Conservation (phyloP, 2,797 vertebrate genomes). For the Diplodus sargus region DNA sequence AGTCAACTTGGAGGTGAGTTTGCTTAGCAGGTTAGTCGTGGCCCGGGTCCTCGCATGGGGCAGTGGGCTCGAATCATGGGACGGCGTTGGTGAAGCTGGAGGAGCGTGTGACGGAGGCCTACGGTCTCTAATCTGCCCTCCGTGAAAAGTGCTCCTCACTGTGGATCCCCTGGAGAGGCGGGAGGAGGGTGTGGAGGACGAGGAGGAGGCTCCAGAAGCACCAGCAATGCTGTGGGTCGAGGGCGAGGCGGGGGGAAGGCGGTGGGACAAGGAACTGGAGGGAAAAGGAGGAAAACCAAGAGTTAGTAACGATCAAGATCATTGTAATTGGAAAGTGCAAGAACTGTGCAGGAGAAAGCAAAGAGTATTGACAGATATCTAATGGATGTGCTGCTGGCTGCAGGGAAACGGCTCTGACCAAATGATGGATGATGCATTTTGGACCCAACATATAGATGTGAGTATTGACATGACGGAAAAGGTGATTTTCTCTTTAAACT, state of each 20-base stretch:
- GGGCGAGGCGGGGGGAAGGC: slow-evolving; percentile 90
- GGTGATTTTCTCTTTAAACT: too few relatives aligned
- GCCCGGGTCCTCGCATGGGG: slow-evolving; percentile 87
- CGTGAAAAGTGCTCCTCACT: slow-evolving; percentile 94
- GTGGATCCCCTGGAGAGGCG: slow-evolving; percentile 92
- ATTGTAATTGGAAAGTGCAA: background rate
- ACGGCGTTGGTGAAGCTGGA: slow-evolving; percentile 88
- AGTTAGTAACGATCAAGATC: background rate
- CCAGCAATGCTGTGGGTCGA: slow-evolving; percentile 93
- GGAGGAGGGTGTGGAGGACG: slow-evolving; percentile 85
- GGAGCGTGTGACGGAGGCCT: slow-evolving; percentile 87
- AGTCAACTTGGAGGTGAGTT: slow-evolving; percentile 95
- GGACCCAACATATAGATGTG: too few relatives aligned
- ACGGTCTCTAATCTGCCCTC: slow-evolving; percentile 92
- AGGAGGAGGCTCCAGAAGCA: slow-evolving; percentile 80
- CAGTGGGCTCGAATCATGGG: slow-evolving; percentile 88
- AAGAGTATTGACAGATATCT: too few relatives aligned
- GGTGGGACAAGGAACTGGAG: slow-evolving; percentile 85
- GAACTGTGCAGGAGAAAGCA: background rate
- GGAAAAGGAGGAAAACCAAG: background rate
- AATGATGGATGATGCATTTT: too few relatives aligned
- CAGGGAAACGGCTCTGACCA: too few relatives aligned
- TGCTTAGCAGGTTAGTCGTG: slow-evolving; percentile 94
- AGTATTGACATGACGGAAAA: too few relatives aligned
- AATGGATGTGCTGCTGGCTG: too few relatives aligned